Evolutionary conservation across 2,113 vertebrate species (phyloP).

Genomic region (Serinus canaria): DNA sequence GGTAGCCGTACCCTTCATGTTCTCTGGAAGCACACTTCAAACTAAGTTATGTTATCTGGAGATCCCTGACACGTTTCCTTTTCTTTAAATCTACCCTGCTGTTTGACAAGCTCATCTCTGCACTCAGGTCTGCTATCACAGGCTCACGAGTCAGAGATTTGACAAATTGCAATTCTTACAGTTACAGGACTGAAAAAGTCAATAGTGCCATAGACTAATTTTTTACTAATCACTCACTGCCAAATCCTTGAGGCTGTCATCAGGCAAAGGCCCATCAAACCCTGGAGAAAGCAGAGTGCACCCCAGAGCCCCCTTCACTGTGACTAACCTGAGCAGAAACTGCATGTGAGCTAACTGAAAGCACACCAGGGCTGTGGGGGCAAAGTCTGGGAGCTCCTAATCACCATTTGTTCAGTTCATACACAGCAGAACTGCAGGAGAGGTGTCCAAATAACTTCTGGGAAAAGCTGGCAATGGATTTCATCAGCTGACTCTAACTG

Average conservation of each 20-base stretch:
- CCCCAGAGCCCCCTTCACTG: background rate
- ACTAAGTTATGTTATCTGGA: background rate
- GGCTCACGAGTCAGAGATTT: background rate
- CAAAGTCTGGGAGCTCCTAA: conserved; percentile 15
- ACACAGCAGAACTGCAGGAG: background rate
- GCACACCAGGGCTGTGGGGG: background rate
- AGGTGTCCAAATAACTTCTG: background rate
- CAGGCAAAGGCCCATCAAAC: background rate
- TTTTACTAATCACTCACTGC: background rate
- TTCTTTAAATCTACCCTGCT: background rate
- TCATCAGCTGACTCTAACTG: background rate
- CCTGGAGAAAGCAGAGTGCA: background rate
- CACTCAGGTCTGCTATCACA: background rate
- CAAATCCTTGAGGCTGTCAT: background rate
- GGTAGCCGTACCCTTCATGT: background rate
- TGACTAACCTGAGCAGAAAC: background rate
- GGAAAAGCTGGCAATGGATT: background rate
- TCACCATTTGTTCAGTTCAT: background rate
- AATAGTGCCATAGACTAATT: background rate
- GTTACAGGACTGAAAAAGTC: background rate
- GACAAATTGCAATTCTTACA: background rate
- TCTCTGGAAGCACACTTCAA: background rate
- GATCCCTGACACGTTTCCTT: background rate
- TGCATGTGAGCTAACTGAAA: background rate
- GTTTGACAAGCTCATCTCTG: background rate